A percentile compares a stretch with the other conserved stretches of the same genome.
These are phyloP conservation scores for Sebastolobus altivelis DNA, from an alignment of 2,797 vertebrate genomes.

Conservation along the genomic window DNA sequence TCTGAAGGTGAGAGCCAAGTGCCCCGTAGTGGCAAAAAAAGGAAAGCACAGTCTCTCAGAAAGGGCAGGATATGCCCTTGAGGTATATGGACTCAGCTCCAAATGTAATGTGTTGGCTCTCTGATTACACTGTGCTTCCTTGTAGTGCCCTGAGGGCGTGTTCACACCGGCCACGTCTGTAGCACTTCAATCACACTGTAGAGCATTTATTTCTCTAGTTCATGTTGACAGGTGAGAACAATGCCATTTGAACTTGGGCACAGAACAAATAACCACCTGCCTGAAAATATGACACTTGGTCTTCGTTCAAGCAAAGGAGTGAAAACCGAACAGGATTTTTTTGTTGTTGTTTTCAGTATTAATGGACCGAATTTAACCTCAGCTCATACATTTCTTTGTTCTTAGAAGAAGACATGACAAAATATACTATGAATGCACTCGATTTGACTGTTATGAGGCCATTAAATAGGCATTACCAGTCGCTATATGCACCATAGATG, in stretches of 20 bases:
- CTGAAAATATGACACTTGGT: slow-evolving; percentile 1
- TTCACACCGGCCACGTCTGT: slow-evolving; percentile 21
- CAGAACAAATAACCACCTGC: slow-evolving; percentile 14
- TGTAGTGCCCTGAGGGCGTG: slow-evolving; percentile 20
- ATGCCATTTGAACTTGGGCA: slow-evolving; percentile 23
- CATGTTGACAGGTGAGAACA: slow-evolving; percentile 36
- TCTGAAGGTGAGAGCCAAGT: slow-evolving; percentile 37
- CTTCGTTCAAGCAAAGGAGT: neutral
- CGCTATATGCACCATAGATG: no score
- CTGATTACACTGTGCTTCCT: slow-evolving; percentile 48
- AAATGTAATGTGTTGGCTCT: slow-evolving; percentile 45
- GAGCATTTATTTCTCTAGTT: slow-evolving; percentile 42
- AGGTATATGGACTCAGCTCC: slow-evolving; percentile 43
- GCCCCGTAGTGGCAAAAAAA: slow-evolving; percentile 34
- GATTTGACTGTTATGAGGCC: neutral
- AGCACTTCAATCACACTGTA: slow-evolving; percentile 20
- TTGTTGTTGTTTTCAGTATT: slow-evolving; percentile 2
- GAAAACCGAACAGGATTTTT: no score
- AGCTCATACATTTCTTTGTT: neutral
- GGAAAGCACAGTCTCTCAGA: slow-evolving; percentile 32
- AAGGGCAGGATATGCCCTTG: slow-evolving; percentile 50
- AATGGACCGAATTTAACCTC: neutral
- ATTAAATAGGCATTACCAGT: neutral
- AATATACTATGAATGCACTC: neutral
- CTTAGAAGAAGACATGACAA: neutral